Conservation (phyloP, 1,140 invertebrate genomes). For the Campoletis sonorensis region DNA sequence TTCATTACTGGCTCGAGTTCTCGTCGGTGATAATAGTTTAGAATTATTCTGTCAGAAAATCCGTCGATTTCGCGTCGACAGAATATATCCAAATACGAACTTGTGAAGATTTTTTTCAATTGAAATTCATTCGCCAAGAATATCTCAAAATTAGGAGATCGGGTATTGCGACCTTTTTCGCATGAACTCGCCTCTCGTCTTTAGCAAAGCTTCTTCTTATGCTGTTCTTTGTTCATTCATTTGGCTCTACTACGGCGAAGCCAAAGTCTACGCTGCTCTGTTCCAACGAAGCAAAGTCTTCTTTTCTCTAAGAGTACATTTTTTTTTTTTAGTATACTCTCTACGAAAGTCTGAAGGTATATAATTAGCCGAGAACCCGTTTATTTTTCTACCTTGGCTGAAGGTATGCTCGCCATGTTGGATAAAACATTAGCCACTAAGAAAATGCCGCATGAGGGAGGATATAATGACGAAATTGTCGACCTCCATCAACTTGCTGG, state of each 20-base stretch:
- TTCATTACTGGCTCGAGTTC: too few species aligned
- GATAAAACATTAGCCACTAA: not conserved
- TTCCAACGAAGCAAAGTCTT: too few species aligned
- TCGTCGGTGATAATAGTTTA: too few species aligned
- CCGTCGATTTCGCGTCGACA: not conserved
- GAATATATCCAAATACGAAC: not conserved
- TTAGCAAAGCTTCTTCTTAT: too few species aligned
- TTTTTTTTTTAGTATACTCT: too few species aligned
- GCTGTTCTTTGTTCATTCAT: too few species aligned
- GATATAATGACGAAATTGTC: not conserved
- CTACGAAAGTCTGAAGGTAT: not conserved
- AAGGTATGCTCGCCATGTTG: not conserved
- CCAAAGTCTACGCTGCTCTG: too few species aligned
- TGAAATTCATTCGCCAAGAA: not conserved
- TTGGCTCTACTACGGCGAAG: too few species aligned
- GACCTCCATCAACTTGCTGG: not conserved
- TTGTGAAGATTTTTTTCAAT: not conserved
- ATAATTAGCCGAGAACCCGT: not conserved
- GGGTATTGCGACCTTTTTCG: too few species aligned
- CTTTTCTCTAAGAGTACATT: too few species aligned
- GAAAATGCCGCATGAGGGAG: not conserved
- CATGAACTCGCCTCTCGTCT: too few species aligned
- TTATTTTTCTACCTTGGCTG: not conserved
- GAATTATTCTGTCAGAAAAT: too few species aligned
- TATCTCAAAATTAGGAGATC: not conserved